Percentiles rank a stretch among this genome's conserved stretches.
phyloP scores from a whole-genome alignment of 2,888 invertebrate species.

The Drosophila pseudotalamancana region DNA sequence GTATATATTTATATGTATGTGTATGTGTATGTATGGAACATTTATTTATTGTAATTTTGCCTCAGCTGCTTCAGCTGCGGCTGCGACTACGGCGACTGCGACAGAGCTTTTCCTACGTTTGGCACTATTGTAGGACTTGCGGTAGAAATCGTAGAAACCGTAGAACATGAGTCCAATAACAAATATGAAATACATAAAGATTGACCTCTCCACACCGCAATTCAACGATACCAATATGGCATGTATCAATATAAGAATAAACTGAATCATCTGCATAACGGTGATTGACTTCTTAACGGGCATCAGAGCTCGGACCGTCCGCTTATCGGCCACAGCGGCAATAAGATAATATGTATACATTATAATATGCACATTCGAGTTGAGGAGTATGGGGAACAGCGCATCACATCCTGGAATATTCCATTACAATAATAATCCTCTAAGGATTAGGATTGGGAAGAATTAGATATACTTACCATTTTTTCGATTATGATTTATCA shows the following conservation, averaged over 20 bases:
- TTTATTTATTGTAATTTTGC: conserved; percentile 10
- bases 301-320: conserved; percentile 85
- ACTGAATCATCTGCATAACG: conserved; percentile 90
- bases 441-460: not conserved
- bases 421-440: not conserved
- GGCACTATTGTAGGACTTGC: conserved; percentile 85
- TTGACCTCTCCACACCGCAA: conserved; percentile 86
- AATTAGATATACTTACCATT: conserved; percentile 86
- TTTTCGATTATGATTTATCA: conserved; percentile 86
- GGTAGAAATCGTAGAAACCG: conserved; percentile 90
- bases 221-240: conserved; percentile 81
- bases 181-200: conserved; percentile 86
- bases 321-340: conserved; percentile 86
- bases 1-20: not conserved
- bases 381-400: conserved; percentile 88
- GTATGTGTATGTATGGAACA: not conserved
- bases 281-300: conserved; percentile 88
- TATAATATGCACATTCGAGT: conserved; percentile 89
- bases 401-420: conserved; percentile 87
- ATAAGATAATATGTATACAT: conserved; percentile 91
- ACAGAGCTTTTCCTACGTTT: conserved; percentile 6
- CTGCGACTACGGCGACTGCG: not conserved
- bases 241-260: conserved; percentile 87
- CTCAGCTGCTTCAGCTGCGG: not conserved
- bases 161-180: conserved; percentile 88